Evolutionary conservation across 2,797 vertebrate genomes (phyloP), one percentile per base, ranked within the genome.

Genomic region (Lepidocolaptes lacrymiger): DNA sequence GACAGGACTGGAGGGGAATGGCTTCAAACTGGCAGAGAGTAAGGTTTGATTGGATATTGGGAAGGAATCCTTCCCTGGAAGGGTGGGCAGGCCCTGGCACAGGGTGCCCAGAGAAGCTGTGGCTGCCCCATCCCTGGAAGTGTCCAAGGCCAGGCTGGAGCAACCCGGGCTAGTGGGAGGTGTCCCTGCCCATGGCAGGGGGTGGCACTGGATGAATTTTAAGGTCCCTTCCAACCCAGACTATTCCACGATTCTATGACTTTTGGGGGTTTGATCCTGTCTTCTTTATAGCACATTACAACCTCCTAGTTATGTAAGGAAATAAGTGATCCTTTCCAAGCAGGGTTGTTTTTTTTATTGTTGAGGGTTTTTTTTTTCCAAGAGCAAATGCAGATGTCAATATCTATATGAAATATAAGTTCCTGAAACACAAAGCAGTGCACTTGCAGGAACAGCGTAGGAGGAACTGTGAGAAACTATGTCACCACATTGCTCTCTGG

Each of bases 391-490:
- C 46, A 87, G 78, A 91, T 88, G 62, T 80, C 62, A 77, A 10
- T 79, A 91, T 58, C 64, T 74, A 39, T 54, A 71, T 36, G 64
- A 83, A 87, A 89, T 95, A 77, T 43, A 73, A 67, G n/a, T 87
- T 89, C 46, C 20, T 85, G 81, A 87, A 92, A 89, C 91, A 87
- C 81, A 92, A 89, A 94, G 87, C 87, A 93, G 68, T 83, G 84
- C 81, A 92, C 62, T 96, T 88, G 79, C 58, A 85, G 74, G 77
- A 93, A 87, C 66, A 86, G 76, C 15, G 18, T 68, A 86, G 86
- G 88, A 95, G 75, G 67, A 94, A 88, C 75, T 75, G 71, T 83
- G 82, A 85, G 75, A 93, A 96, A 94, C 89, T 93, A 78, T 89
- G 87, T 95, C 68, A 94, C 76, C 71, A 85, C 77, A 72, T 91